A percentile compares a stretch with the other conserved stretches of the same genome.
These are phyloP conservation scores for Tylochromis polylepis DNA, from an alignment of 2,113 vertebrate genomes.

Conservation along the genomic window DNA sequence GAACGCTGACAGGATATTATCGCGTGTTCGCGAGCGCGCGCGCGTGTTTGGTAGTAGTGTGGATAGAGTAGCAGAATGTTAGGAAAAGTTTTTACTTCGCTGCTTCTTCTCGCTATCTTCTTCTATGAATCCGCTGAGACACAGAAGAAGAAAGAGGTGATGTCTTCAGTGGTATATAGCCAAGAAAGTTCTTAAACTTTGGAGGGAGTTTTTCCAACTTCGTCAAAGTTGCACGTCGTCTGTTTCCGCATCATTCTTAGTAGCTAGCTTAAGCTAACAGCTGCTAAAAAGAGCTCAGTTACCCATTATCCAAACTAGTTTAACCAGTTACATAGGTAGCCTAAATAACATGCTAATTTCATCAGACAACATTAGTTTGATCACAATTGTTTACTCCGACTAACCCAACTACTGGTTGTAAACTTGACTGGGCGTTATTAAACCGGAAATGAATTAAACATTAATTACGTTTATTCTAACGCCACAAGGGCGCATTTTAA, in stretches of 20 bases:
- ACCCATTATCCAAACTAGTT: neutral
- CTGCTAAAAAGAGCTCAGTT: neutral
- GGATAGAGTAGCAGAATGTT: conserved; percentile 43
- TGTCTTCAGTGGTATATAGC: neutral
- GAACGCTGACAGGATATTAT: conserved; percentile 44
- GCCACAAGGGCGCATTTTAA: neutral
- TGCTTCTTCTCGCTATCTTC: conserved; percentile 32
- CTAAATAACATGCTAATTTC: neutral
- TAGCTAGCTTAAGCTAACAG: neutral
- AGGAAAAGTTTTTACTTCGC: conserved; percentile 48
- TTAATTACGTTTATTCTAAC: neutral
- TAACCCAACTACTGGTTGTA: neutral
- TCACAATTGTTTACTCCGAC: neutral
- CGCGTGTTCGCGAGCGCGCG: neutral
- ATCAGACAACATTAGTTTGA: neutral
- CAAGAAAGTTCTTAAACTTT: neutral
- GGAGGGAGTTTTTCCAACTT: neutral
- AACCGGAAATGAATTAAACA: neutral
- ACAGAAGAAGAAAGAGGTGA: conserved; percentile 84
- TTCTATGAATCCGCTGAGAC: conserved; percentile 39
- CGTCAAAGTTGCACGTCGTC: neutral
- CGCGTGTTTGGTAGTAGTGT: neutral
- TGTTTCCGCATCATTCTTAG: neutral
- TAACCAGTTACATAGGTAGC: neutral
- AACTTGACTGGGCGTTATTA: neutral